Evolutionary conservation across 2,888 invertebrate species (phyloP), one percentile per base, ranked within the genome.

Genomic region (Drosophila greeni): DNA sequence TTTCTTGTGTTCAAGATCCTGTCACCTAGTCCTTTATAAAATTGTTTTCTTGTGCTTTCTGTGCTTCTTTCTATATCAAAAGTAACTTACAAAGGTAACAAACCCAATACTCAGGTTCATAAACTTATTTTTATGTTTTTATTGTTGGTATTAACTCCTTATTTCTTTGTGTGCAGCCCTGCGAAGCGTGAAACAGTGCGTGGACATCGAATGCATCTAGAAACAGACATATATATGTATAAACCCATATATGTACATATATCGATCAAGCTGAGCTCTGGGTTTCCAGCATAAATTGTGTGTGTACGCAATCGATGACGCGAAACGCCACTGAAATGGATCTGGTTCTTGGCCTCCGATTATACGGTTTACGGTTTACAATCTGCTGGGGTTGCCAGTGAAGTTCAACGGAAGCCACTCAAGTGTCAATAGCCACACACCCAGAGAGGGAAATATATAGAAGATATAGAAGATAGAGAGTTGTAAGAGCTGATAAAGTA

Each of bases 131-230:
- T n/a, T n/a, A n/a, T n/a, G n/a, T n/a, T n/a, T n/a, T n/a, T n/a
- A n/a, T n/a, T n/a, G n/a, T n/a, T 36, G 9, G 4, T 23, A 3
- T 24, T n/a, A 2, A n/a, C 2, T 14, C 1, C 8, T 8, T n/a
- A 9, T n/a, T 47, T 47, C 45, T 47, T 29, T 20, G 8, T 5
- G 45, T 45, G 54, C 18, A 36, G 40, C 29, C 48, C 49, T 43
- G 59, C 43, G 47, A 37, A 39, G 66, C 66, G 60, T 67, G 48
- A 67, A 66, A 45, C 51, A 26, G 45, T 57, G 66, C 57, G 51
- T 61, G 40, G 48, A 48, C n/a, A 47, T 47, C 33, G 31, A 33
- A 26, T 52, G 57, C 51, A 39, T 47, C 42, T 36, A 20, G 12
- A 16, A 31, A 20, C 29, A 18, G 29, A 14, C 14, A 3, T 12